A percentile compares a stretch with the other conserved stretches of the same genome.
Conservation (phyloP, 1,140 invertebrate species). For the Drosophila kanapiae region DNA sequence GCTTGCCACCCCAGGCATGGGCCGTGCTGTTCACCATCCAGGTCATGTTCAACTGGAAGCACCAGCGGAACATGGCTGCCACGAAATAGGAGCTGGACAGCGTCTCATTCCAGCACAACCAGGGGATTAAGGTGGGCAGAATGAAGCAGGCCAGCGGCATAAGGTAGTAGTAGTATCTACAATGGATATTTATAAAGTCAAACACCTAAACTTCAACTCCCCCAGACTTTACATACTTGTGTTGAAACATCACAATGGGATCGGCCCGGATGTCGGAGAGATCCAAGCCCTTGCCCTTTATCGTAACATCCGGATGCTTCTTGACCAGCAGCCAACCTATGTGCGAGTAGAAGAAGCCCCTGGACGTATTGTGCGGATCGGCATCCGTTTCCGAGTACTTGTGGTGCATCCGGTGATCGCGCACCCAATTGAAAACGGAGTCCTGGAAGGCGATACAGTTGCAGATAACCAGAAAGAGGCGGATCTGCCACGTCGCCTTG, state of each 20-base stretch:
- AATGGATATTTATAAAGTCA: background rate
- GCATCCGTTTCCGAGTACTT: constrained; percentile 98
- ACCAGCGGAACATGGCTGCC: constrained; percentile 93
- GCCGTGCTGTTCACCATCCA: constrained; percentile 99
- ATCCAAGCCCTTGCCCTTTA: constrained; percentile 94
- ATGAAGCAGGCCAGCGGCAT: constrained; percentile 95
- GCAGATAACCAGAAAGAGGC: constrained; percentile 90
- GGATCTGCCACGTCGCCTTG: constrained; percentile 95
- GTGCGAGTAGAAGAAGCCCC: constrained; percentile 98
- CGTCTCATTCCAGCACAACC: constrained; percentile 94
- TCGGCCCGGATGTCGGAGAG: constrained; percentile 95
- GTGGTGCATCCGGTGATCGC: constrained; percentile 98
- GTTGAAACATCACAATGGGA: constrained; percentile 94
- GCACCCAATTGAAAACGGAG: constrained; percentile 95
- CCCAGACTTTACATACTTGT: constrained; percentile 88
- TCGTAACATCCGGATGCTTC: constrained; percentile 96
- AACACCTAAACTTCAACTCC: too few relatives aligned
- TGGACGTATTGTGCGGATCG: constrained; percentile 96
- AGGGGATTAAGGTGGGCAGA: constrained; percentile 93
- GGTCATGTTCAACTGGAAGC: constrained; percentile 95
- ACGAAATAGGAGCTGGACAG: constrained; percentile 93
- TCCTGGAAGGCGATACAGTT: constrained; percentile 97
- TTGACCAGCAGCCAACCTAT: constrained; percentile 96
- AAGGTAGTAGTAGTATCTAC: constrained; percentile 77
- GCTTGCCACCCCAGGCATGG: constrained; percentile 95